Conservation (phyloP, 2,888 invertebrate species). For the Polylopha cassiicola region DNA sequence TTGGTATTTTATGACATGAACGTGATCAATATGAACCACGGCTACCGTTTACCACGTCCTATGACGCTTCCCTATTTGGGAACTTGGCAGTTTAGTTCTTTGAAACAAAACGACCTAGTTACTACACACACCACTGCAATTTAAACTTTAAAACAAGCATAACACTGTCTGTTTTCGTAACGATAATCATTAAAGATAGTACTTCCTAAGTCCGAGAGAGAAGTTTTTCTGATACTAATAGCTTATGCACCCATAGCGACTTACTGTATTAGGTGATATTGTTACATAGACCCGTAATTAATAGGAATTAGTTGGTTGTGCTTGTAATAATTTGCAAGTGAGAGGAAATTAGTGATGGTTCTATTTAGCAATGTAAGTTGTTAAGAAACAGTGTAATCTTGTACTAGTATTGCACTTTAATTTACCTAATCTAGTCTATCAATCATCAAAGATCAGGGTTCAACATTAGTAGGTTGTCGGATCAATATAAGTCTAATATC, state of each 20-base stretch:
- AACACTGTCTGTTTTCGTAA: too few relatives aligned
- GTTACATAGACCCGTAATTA: conserved; percentile 11
- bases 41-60: conserved; percentile 22
- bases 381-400: too few relatives aligned
- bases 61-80: conserved; percentile 21
- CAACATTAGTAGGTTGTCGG: too few relatives aligned
- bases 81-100: conserved; percentile 6
- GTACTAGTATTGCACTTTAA: too few relatives aligned
- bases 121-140: not conserved
- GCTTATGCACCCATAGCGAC: not conserved
- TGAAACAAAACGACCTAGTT: too few relatives aligned
- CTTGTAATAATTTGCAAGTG: conserved; percentile 1
- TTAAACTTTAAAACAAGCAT: conserved; percentile 2
- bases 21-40: conserved; percentile 29
- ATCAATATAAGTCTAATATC: too few relatives aligned
- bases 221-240: too few relatives aligned
- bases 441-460: too few relatives aligned
- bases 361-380: not conserved
- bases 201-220: too few relatives aligned
- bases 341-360: conserved; percentile 4
- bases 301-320: conserved; percentile 9
- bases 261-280: conserved; percentile 5
- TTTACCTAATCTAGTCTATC: too few relatives aligned
- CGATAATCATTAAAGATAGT: too few relatives aligned
- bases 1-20: conserved; percentile 27